Base-by-base conservation (phyloP, 2,888 invertebrate genomes). In the Apoderus coryli region DNA sequence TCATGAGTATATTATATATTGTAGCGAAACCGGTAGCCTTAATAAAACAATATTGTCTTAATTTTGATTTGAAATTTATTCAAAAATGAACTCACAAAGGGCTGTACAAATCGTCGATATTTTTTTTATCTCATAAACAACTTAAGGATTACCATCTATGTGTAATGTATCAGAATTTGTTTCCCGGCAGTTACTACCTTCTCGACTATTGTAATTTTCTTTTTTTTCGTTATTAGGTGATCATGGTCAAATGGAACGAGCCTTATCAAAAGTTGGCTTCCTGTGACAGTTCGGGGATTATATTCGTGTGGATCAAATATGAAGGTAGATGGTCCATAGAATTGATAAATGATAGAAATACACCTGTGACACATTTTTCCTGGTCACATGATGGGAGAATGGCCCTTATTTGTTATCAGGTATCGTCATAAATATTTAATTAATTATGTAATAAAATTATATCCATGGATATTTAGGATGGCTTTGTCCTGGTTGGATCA, bases 301-400 rank as follows among this genome's bases (percentile, higher is more conserved):
- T 96, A 54, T 96, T 96, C 60, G 95, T 98, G 14, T 98, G 96
- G 96, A 93, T 96, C 52, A 93, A 95, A 57, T 95, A 95, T 60
- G 96, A 98, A 56, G 95, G 92, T 23, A 72, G 95, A 25, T 98
- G 96, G 96, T 92, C 92, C 44, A 95, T 98, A 48, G 96, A 98
- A 61, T 69, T 98, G 43, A 96, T 98, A 57, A 98, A 98, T 60
- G 96, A 98, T 62, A 69, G 96, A 24, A 93, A 85, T 54, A 93
- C 89, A 1, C 89, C 92, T 25, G 93, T 95, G 37, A 93, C 92
- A 10, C 92, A 96, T 61, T 93, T 98, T 64, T 85, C 89, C 10
- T 98, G 96, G 96, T 92, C 90, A 0, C 95, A 96, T 55, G 95
- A 95, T 61, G 96, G 96, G 10, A 70, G 90, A 28, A 92, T 95